These are phyloP conservation scores for Sula dactylatra DNA, from an alignment of 2,113 vertebrate species.

Conservation along the genomic window DNA sequence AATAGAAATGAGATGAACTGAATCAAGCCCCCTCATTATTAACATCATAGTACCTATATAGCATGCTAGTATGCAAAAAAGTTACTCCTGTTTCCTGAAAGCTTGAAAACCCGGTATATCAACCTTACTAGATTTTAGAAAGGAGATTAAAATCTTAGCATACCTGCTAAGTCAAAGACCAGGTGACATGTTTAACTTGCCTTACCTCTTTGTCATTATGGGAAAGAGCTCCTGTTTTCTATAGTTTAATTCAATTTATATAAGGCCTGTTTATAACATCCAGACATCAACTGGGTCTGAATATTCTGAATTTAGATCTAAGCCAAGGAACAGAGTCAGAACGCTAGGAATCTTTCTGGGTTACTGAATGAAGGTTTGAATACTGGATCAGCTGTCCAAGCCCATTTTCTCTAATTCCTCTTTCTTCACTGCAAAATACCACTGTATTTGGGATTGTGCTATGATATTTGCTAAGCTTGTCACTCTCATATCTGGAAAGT, in stretches of 20 bases:
- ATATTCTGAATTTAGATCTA: background rate
- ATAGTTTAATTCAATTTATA: background rate
- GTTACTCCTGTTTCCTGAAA: background rate
- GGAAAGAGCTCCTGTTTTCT: background rate
- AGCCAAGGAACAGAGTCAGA: background rate
- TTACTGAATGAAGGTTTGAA: background rate
- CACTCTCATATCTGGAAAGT: constrained; percentile 18
- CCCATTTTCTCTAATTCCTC: constrained; percentile 13
- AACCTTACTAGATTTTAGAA: background rate
- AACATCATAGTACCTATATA: background rate
- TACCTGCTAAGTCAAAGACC: background rate
- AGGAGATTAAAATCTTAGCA: background rate
- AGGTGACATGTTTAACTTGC: background rate
- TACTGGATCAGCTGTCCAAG: background rate
- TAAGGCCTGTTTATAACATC: background rate
- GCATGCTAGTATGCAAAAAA: background rate
- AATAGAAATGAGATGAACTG: background rate
- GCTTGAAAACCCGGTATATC: background rate
- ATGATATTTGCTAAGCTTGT: constrained; percentile 48
- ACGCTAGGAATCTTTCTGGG: background rate
- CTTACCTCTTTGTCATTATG: background rate
- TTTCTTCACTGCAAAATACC: background rate
- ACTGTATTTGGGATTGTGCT: background rate
- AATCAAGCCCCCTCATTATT: background rate
- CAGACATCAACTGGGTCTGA: background rate